Evolutionary conservation across 2,888 invertebrate species (phyloP), one percentile per base, ranked within the genome.

Genomic region (Drosophila vallismaia): DNA sequence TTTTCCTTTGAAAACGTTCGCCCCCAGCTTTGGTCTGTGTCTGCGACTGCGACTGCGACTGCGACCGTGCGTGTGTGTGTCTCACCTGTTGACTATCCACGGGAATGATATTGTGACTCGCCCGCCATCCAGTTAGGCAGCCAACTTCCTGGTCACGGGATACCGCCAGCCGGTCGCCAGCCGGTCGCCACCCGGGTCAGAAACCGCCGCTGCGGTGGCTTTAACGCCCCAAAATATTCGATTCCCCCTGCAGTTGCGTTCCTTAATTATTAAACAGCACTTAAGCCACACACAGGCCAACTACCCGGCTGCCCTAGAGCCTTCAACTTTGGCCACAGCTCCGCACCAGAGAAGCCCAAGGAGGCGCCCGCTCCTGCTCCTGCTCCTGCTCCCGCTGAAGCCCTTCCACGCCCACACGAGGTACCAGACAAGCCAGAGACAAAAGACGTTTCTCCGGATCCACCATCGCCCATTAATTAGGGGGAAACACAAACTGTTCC

Each of bases 1-100:
- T 86, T 85, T 79, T 62, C 53, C 69, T 77, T 80, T 83, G 66
- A 74, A 67, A 50, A 49, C 54, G 29, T 42, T 10, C 42, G 51
- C 46, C 44, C 38, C 28, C 42, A 44, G n/a, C 55, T 6, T 4
- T 54, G 7, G 38, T 12, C 4, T 31, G 28, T 26, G n/a, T 29
- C 19, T 31, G 26, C 7, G 49, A 36, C 33, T 55, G 31, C 9
- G 33, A 33, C 24, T 12, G 31, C 19, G 51, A n/a, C 24, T 19
- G 12, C 4, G 36, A 0, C 26, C 4, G 31, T 38, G 51, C 31
- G 52, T 60, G 28, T 48, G 31, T 19, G 45, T 42, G 5, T 9
- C 14, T 38, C 71, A 70, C 70, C 70, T 70, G 70, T 70, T 70
- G 72, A 50, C 44, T 36, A 26, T 5, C 12, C 8, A 1, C n/a